A percentile compares a stretch with the other conserved stretches of the same genome.
Conservation (phyloP, 1,140 invertebrate species). For the Neodiprion fabricii region DNA sequence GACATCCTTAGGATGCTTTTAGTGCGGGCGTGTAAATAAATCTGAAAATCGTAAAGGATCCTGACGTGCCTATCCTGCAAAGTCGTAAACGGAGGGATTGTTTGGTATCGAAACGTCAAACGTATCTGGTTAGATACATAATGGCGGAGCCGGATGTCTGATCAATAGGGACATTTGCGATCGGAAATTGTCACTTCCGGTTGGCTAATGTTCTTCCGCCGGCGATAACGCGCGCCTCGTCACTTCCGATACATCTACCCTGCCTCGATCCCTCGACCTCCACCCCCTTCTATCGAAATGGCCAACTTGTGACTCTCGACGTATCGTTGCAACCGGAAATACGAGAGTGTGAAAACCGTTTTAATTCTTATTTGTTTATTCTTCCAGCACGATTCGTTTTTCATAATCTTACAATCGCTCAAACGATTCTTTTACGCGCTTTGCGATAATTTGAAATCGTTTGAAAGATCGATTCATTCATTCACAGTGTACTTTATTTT, state of each 20-base stretch:
- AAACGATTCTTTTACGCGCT: no score
- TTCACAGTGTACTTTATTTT: no score
- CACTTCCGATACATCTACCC: conserved; percentile 36
- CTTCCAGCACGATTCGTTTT: no score
- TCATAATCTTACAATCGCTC: no score
- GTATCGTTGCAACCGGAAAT: conserved; percentile 14
- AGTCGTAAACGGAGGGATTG: conserved; percentile 8
- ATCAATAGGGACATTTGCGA: conserved; percentile 43
- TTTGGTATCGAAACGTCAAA: conserved; percentile 14
- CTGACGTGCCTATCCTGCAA: not conserved
- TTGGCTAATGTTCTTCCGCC: conserved; percentile 44
- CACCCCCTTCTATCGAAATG: conserved; percentile 16
- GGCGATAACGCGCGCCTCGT: conserved; percentile 36
- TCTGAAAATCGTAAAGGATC: conserved; percentile 3
- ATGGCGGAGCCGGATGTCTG: conserved; percentile 41
- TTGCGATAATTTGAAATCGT: no score
- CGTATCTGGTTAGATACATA: conserved; percentile 24
- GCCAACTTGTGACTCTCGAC: conserved; percentile 9
- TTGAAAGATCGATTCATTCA: no score
- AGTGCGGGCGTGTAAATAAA: not conserved
- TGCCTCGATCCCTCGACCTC: not conserved
- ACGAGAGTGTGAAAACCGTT: no score
- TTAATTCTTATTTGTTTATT: no score
- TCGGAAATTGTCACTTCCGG: conserved; percentile 50
- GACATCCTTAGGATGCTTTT: not conserved